phyloP scores from a whole-genome alignment of 1,140 invertebrate species.

The Trachelipus rathkii region DNA sequence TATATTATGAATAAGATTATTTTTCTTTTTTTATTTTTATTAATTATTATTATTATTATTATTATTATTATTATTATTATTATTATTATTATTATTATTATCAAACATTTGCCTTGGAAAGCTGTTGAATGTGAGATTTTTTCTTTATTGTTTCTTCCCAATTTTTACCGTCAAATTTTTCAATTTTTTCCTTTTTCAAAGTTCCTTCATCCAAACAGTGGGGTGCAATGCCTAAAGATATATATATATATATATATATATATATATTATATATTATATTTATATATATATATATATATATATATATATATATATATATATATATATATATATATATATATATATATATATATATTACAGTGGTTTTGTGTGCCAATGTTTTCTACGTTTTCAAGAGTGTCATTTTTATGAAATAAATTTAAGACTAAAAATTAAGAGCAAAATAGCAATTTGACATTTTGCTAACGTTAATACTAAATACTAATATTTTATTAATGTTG shows the following conservation, averaged over 20 bases:
- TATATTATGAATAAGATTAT: no score
- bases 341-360: conserved; percentile 3
- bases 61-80: no score
- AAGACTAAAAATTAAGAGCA: no score
- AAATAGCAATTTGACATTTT: no score
- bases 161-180: conserved; percentile 54
- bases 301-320: conserved; percentile 17
- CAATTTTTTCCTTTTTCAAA: conserved; percentile 48
- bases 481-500: no score
- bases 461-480: no score
- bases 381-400: no score
- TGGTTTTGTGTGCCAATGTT: background rate
- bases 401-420: no score
- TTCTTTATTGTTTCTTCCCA: conserved; percentile 53
- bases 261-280: background rate
- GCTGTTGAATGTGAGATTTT: conserved; percentile 33
- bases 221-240: conserved; percentile 51
- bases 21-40: no score
- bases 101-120: background rate
- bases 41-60: no score
- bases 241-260: background rate
- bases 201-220: conserved; percentile 55
- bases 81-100: no score
- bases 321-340: conserved; percentile 17
- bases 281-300: conserved; percentile 17